phyloP scores from a whole-genome alignment of 2,113 vertebrate species.

The Fulmarus glacialis region DNA sequence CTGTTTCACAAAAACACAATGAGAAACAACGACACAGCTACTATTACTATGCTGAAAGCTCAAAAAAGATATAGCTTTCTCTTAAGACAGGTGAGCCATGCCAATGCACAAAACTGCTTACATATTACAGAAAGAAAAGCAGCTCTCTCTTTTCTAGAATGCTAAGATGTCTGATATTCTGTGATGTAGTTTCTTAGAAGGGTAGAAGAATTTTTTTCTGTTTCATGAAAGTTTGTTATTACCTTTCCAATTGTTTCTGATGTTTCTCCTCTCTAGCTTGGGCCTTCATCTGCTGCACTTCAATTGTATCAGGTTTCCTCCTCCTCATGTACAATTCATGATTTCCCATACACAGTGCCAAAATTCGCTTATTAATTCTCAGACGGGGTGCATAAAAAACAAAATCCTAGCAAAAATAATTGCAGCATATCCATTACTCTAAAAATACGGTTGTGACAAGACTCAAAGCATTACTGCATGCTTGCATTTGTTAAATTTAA shows the following conservation, averaged over 20 bases:
- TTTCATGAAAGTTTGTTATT: slow-evolving; percentile 29
- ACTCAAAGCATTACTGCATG: neutral
- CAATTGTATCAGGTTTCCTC: slow-evolving; percentile 97
- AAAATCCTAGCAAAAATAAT: slow-evolving; percentile 86
- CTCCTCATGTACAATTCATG: slow-evolving; percentile 98
- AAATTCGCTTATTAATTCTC: slow-evolving; percentile 96
- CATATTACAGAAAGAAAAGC: neutral
- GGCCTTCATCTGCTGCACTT: slow-evolving; percentile 99
- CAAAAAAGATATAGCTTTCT: neutral
- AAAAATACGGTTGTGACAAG: neutral
- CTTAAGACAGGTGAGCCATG: neutral
- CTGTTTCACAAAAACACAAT: neutral
- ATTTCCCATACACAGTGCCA: slow-evolving; percentile 98
- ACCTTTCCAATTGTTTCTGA: slow-evolving; percentile 98
- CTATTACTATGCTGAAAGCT: neutral
- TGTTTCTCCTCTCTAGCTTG: slow-evolving; percentile 98
- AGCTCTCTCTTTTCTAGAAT: neutral
- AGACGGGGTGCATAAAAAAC: slow-evolving; percentile 96
- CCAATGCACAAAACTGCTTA: neutral
- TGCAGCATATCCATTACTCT: neutral
- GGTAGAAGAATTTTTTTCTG: neutral
- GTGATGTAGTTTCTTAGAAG: neutral
- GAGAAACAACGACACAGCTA: neutral
- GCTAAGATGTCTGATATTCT: neutral
- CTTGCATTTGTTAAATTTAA: neutral